phyloP scores from a whole-genome alignment of 2,797 vertebrate species.

The Spinibarbus caldwelli region DNA sequence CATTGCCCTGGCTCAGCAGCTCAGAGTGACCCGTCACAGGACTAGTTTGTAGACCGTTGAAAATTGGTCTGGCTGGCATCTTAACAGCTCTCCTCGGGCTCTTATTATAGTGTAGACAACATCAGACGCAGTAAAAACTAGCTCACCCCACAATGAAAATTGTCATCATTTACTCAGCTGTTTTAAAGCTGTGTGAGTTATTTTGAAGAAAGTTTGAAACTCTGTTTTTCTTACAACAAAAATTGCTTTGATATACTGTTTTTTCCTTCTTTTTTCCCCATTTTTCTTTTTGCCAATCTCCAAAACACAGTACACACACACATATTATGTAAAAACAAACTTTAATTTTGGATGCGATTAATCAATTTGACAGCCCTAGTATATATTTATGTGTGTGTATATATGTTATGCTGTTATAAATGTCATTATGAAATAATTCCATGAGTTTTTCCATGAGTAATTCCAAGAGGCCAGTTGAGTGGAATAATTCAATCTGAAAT shows the following conservation, averaged over 20 bases:
- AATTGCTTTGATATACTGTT: background rate
- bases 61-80: conserved; percentile 1
- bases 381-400: too few relatives aligned
- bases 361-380: too few relatives aligned
- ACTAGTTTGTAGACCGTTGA: conserved; percentile 5
- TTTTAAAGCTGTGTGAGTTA: background rate
- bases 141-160: background rate
- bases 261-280: too few relatives aligned
- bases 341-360: too few relatives aligned
- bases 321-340: too few relatives aligned
- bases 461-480: too few relatives aligned
- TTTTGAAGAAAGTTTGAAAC: background rate
- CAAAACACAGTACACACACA: too few relatives aligned
- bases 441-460: too few relatives aligned
- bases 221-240: background rate
- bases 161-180: background rate
- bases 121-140: background rate
- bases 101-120: conserved; percentile 5
- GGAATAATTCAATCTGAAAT: too few relatives aligned
- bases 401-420: too few relatives aligned
- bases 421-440: too few relatives aligned
- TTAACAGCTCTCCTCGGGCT: conserved; percentile 14
- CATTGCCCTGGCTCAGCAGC: background rate
- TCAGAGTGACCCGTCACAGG: conserved; percentile 4
- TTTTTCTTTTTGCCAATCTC: too few relatives aligned